A percentile compares a stretch with the other conserved stretches of the same genome.
These are phyloP conservation scores for Chrysolina americana DNA, from an alignment of 2,888 invertebrate species.

Conservation along the genomic window DNA sequence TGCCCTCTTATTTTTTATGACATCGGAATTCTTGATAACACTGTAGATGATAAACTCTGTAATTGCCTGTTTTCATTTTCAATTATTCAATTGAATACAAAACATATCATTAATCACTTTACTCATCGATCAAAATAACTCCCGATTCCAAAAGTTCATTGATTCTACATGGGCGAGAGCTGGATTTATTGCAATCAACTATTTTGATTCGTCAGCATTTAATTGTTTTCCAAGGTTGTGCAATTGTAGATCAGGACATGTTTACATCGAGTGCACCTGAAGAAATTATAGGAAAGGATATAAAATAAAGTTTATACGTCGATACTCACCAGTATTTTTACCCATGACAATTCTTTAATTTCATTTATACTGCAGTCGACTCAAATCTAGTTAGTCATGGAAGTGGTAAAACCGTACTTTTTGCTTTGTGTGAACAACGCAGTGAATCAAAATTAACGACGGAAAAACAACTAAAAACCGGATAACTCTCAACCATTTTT, in stretches of 20 bases:
- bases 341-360: no score
- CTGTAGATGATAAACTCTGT: conserved; percentile 17
- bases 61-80: conserved; percentile 23
- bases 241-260: not conserved
- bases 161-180: not conserved
- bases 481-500: not conserved
- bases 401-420: no score
- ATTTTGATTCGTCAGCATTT: not conserved
- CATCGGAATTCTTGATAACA: not conserved
- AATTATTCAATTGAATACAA: conserved; percentile 23
- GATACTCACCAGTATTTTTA: no score
- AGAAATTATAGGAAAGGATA: no score
- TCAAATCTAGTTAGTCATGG: no score
- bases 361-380: no score
- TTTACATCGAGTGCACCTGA: not conserved
- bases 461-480: not conserved
- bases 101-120: conserved; percentile 26
- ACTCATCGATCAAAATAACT: conserved; percentile 31
- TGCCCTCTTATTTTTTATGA: conserved; percentile 7
- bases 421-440: not conserved
- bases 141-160: conserved; percentile 14
- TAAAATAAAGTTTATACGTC: no score
- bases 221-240: not conserved
- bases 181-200: not conserved
- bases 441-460: not conserved